Percentiles rank a stretch among this genome's conserved stretches.
Evolutionary conservation across 2,113 vertebrate genomes (phyloP).

Genomic region (Pluvialis apricaria): DNA sequence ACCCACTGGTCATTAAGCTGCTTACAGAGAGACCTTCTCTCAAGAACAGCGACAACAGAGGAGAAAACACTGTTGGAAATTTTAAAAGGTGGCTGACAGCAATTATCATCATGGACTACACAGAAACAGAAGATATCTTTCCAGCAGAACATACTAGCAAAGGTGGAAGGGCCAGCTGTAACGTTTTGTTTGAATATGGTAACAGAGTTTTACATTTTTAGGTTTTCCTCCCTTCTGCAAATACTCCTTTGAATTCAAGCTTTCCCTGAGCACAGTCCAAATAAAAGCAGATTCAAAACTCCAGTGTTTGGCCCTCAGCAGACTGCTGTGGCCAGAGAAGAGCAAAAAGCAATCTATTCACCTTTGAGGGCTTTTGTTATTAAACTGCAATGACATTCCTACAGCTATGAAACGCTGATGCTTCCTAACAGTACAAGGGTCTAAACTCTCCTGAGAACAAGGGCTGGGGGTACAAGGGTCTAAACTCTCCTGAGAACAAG

Average conservation of each 20-base stretch:
- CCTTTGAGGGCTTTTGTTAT: background rate
- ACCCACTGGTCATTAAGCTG: background rate
- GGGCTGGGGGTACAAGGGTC: background rate
- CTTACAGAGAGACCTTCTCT: background rate
- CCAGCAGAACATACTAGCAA: background rate
- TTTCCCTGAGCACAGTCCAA: background rate
- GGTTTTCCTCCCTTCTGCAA: background rate
- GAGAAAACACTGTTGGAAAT: background rate
- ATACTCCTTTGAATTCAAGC: background rate
- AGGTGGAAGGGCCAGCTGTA: background rate
- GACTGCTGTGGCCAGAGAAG: background rate
- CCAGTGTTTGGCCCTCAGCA: background rate
- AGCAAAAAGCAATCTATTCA: background rate
- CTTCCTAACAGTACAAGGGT: background rate
- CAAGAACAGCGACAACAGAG: background rate
- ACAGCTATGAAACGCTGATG: background rate
- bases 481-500: background rate
- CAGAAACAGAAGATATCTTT: background rate
- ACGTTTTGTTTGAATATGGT: background rate
- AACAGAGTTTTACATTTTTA: background rate
- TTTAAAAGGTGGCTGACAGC: background rate
- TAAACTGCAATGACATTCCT: background rate
- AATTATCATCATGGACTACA: background rate
- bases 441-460: background rate
- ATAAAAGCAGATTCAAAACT: background rate